These are phyloP conservation scores for Akabosia matsudoensis DNA, from an alignment of 1,140 invertebrate species.

Conservation along the genomic window DNA sequence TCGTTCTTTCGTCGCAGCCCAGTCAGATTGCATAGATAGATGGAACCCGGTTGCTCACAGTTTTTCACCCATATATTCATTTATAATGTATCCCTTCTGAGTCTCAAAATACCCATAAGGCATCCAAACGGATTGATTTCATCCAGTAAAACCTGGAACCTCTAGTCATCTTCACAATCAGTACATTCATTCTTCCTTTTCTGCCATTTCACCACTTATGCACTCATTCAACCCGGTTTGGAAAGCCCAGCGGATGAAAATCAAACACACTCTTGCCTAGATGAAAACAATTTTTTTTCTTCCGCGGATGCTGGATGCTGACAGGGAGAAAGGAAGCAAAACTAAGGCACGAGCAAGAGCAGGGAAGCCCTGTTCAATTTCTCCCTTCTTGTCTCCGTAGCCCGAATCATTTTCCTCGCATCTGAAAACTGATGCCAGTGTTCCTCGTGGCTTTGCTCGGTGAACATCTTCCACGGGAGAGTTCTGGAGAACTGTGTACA, in stretches of 20 bases:
- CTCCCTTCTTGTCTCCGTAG: not conserved
- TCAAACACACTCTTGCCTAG: not conserved
- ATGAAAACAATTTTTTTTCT: not conserved
- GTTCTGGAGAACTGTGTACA: not conserved
- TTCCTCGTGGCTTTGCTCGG: constrained; percentile 36
- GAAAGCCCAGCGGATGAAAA: not conserved
- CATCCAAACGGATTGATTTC: not conserved
- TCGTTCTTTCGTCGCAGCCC: too few relatives aligned
- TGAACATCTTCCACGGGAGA: constrained; percentile 27
- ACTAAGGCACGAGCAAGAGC: not conserved
- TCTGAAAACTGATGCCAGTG: constrained; percentile 15
- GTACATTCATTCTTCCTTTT: not conserved
- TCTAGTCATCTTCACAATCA: not conserved
- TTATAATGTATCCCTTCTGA: not conserved
- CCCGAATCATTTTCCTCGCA: not conserved
- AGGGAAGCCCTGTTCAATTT: not conserved
- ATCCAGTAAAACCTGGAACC: too few relatives aligned
- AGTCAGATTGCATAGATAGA: too few relatives aligned
- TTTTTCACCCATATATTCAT: not conserved
- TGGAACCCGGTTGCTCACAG: not conserved
- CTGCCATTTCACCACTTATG: not conserved
- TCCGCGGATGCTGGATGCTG: not conserved
- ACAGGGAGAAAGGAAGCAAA: not conserved
- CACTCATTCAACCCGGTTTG: not conserved
- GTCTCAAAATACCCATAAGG: constrained; percentile 16